Base-by-base conservation (phyloP, 2,888 invertebrate species). In the Ophion slaviceki region DNA sequence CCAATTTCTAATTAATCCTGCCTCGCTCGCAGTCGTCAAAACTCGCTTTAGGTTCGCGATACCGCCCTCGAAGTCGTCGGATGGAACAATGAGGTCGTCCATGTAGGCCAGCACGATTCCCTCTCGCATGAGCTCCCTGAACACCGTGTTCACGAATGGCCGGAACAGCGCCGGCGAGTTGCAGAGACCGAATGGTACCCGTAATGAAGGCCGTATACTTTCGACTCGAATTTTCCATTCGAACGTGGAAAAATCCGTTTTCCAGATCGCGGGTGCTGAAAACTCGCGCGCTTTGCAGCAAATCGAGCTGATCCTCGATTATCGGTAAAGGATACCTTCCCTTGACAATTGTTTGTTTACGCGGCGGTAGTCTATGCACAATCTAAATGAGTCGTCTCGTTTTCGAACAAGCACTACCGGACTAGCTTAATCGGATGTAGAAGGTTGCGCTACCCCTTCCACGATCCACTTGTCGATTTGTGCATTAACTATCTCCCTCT, bases 401-500 rank as follows among this genome's bases (percentile, higher is more conserved):
- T 68, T 68, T 45, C 67, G 40, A 3, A 68, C 45, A n/a, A 68
- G 67, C 11, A 68, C 67, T 2, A 68, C 40, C 20, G 67, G 67
- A 68, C 67, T 45, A 36, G 67, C 67, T 45, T 68, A 68, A 45
- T 68, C 67, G 40, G 45, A 45, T 10, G 40, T 20, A 20, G 67
- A 68, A 2, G 67, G 67, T 68, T 45, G 67, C 0, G 40, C 67
- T n/a, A 68, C 40, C 20, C 45, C 67, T 20, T 68, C 40, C 0
- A n/a, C 47, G 86, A 45, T 45, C 67, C 20, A 68, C 20, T 45
- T 11, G 11, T 68, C 45, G 2, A 68, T 68, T 68, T 68, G 67
- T 10, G 36, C n/a, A 0, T 68, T 68, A 11, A 68, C 67, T 10
- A 68, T 68, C 45, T 68, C n/a, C n/a, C 45, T 68, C 45, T 68